Conservation (phyloP, 64 coral and sea anemone genomes). For the Stichodactyla mertensii region DNA sequence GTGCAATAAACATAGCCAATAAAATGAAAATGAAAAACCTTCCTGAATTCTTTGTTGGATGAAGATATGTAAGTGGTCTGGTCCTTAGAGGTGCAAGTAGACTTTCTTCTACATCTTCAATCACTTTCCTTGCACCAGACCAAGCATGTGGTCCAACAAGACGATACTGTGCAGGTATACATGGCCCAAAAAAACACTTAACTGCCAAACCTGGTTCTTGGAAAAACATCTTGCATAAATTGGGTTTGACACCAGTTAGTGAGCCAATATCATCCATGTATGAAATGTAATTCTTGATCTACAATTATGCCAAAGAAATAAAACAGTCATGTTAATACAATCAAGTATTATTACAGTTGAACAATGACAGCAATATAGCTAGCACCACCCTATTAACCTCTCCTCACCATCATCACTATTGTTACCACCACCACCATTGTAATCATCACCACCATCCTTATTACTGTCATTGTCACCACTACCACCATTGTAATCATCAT, state of each 20-base stretch:
- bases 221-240: conserved; percentile 36
- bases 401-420: too few relatives aligned
- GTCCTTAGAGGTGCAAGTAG: not conserved
- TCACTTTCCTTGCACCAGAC: conserved; percentile 50
- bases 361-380: too few relatives aligned
- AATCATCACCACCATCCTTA: too few relatives aligned
- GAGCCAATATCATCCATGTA: conserved; percentile 41
- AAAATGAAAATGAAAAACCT: not conserved
- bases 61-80: not conserved
- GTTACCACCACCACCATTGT: too few relatives aligned
- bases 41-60: not conserved
- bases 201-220: conserved; percentile 43
- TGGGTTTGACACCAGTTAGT: conserved; percentile 41
- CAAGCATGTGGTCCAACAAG: conserved; percentile 44
- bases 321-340: not conserved
- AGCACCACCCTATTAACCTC: too few relatives aligned
- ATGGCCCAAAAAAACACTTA: conserved; percentile 56
- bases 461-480: too few relatives aligned
- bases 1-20: not conserved
- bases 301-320: not conserved
- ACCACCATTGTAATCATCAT: too few relatives aligned
- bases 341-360: too few relatives aligned
- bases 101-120: conserved; percentile 45
- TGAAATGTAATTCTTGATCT: not conserved
- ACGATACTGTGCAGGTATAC: conserved; percentile 57